Conservation (phyloP, 2,113 vertebrate genomes). For the Cyanoderma ruficeps region DNA sequence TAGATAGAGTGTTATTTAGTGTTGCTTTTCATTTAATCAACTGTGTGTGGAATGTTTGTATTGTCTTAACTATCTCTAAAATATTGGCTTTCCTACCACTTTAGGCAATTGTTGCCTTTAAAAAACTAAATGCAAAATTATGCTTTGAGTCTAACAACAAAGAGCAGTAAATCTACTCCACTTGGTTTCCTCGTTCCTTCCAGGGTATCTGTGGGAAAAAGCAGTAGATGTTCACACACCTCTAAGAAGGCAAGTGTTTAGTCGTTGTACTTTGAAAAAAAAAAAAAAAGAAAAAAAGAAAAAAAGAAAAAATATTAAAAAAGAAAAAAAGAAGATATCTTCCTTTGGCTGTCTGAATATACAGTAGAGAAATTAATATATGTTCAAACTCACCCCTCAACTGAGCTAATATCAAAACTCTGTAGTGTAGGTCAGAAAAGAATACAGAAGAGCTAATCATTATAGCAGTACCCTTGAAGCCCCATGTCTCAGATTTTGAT, state of each 20-base stretch:
- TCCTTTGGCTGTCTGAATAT: background rate
- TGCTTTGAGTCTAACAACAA: background rate
- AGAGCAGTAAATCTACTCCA: background rate
- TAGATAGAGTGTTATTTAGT: conserved; percentile 73
- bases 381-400: background rate
- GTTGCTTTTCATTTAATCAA: conserved; percentile 76
- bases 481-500: background rate
- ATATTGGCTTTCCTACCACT: conserved; percentile 33
- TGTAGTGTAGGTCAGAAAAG: background rate
- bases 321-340: background rate
- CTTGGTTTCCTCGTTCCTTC: background rate
- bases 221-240: background rate
- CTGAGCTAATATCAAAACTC: background rate
- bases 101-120: background rate
- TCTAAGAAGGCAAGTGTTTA: background rate
- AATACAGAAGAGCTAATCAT: background rate
- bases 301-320: background rate
- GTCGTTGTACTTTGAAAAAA: background rate
- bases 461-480: rapidly evolving
- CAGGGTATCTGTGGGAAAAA: background rate
- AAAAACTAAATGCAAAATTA: background rate
- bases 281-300: background rate
- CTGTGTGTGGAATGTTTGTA: conserved; percentile 67
- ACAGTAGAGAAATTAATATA: background rate
- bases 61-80: conserved; percentile 62